Conservation (phyloP, 2,797 vertebrate genomes). For the Mycteria americana region DNA sequence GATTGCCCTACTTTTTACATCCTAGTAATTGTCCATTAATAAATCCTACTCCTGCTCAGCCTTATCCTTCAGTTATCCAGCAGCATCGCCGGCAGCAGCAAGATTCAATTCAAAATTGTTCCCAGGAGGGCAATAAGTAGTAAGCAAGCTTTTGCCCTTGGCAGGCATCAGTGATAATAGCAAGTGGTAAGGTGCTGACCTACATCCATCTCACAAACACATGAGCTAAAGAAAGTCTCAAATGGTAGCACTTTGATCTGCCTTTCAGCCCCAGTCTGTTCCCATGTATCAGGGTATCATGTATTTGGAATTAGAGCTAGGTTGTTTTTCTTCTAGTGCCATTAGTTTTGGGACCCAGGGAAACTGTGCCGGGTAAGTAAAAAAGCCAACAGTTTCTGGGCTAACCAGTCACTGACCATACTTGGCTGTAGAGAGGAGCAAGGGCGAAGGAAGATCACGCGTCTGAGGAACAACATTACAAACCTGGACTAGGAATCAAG, state of each 20-base stretch:
- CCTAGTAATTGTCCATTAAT: slow-evolving; percentile 33
- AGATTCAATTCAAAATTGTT: not conserved
- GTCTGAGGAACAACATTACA: not conserved
- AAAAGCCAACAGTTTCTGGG: not conserved
- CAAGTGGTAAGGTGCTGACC: slow-evolving; percentile 10
- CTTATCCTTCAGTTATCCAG: not conserved
- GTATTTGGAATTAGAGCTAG: not conserved
- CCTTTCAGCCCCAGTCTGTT: not conserved
- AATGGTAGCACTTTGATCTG: not conserved
- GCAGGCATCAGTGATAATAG: not conserved
- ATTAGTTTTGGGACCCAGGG: not conserved
- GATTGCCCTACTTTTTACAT: not conserved
- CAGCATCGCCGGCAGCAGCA: not conserved
- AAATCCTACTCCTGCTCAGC: slow-evolving; percentile 24
- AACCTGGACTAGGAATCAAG: not conserved
- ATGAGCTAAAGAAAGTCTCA: not conserved
- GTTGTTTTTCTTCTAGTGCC: too few species aligned
- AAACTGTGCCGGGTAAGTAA: not conserved
- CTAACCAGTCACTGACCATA: not conserved
- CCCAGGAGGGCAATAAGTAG: not conserved
- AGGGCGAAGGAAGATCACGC: not conserved
- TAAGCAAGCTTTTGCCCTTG: slow-evolving; percentile 39
- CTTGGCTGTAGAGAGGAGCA: not conserved
- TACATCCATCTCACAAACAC: not conserved
- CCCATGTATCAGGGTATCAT: not conserved